Evolutionary conservation across 1,140 invertebrate genomes (phyloP).

Genomic region (Zaprionus davidi): DNA sequence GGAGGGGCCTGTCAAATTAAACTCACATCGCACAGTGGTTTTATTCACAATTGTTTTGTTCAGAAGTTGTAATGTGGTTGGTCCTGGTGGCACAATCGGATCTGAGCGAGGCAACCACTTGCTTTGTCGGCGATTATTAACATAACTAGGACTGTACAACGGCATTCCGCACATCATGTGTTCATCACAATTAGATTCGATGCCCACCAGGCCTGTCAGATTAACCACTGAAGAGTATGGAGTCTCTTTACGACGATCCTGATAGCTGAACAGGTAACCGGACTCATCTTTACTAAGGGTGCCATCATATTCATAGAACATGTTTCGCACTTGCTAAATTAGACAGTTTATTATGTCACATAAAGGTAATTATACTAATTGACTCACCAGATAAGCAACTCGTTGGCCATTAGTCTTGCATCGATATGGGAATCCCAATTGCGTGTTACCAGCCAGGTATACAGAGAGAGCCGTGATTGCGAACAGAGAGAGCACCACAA

Average conservation of each 20-base stretch:
- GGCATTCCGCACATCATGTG: conserved; percentile 90
- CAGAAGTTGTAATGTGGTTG: conserved; percentile 41
- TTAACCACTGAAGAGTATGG: conserved; percentile 83
- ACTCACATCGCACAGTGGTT: conserved; percentile 50
- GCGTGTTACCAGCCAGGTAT: conserved; percentile 87
- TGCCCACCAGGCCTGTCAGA: conserved; percentile 85
- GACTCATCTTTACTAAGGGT: conserved; percentile 86
- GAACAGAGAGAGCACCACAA: conserved; percentile 75
- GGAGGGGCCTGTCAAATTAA: conserved; percentile 86
- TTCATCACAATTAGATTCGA: conserved; percentile 87
- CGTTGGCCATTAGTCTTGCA: conserved; percentile 88
- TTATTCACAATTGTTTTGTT: conserved; percentile 50
- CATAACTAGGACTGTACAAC: conserved; percentile 87
- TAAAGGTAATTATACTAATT: not conserved
- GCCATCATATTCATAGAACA: conserved; percentile 86
- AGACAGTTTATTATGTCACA: not conserved
- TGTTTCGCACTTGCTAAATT: conserved; percentile 86
- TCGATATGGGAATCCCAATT: conserved; percentile 91
- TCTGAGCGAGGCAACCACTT: conserved; percentile 54
- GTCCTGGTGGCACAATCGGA: conserved; percentile 46
- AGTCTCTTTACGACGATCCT: conserved; percentile 88
- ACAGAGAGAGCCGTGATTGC: conserved; percentile 82
- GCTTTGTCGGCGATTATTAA: conserved; percentile 35
- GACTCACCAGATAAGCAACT: conserved; percentile 88
- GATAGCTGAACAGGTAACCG: conserved; percentile 90